Base-by-base conservation (phyloP, 2,113 vertebrate genomes). In the human (Homo sapiens) region DNA sequence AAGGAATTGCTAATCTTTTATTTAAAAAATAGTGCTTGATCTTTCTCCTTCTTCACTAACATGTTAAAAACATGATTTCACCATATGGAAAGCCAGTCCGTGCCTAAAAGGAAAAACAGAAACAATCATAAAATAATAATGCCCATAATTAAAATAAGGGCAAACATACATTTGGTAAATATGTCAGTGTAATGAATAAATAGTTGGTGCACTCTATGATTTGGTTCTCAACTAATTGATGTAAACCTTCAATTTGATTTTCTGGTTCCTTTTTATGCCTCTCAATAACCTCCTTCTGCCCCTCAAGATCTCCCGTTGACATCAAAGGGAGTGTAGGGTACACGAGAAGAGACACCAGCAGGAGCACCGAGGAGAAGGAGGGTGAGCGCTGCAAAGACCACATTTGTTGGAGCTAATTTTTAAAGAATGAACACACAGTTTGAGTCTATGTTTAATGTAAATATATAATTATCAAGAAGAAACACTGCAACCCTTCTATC, bases 51-150 rank as follows among this genome's bases (percentile, higher is more conserved):
- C 90, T 83, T 89, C 97, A 86, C 89, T 43, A 5, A 6, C 43
- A 23, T 11, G 9, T 85, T 64, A 81, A 92, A 70, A 90, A 59
- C 1, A 9, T 89, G 40, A 50, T 32, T 32, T 23, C 6, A 13
- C 14, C 52, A 68, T 27, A 96, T 43, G 73, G 94, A 95, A 97
- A 90, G 70, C 90, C 95, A 94, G 95, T 55, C 89, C 92, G 84
- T 92, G 3, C 85, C 80, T 48, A 43, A n/a, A 27, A 43, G 16
- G 7, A 20, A 22, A 14, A 25, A 23, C 81, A 59, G 6, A 2
- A 48, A 18, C 64, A 35, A 43, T 8, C 8, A 91, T n/a, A 81
- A 95, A 85, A 76, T 85, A 61, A 70, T 81, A 89, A 83, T 13
- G 68, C 18, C 72, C 50, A 30, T 40, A 40, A 45, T 80, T 73